These are phyloP conservation scores for Drosophila conformis DNA, from an alignment of 2,888 invertebrate genomes.

Conservation along the genomic window DNA sequence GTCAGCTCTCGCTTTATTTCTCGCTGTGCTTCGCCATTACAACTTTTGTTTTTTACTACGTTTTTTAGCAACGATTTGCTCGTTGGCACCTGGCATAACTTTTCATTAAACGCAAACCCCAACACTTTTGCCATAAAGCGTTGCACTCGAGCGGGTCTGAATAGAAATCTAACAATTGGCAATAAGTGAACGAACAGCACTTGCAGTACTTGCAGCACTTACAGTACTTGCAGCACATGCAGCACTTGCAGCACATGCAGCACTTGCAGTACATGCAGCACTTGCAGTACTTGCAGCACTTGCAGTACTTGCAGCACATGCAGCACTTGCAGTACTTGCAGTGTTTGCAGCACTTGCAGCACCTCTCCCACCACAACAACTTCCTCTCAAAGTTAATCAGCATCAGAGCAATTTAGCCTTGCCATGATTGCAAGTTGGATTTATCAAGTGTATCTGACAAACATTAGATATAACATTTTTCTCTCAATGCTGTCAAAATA, in stretches of 20 bases:
- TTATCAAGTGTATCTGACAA: background rate
- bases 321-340: too few species aligned
- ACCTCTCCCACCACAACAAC: background rate
- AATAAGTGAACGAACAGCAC: background rate
- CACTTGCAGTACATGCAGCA: background rate
- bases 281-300: background rate
- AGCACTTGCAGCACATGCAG: too few species aligned
- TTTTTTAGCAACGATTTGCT: background rate
- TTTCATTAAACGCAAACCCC: background rate
- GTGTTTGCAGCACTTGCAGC: too few species aligned
- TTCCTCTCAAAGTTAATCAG: background rate
- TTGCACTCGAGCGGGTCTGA: background rate
- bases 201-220: background rate
- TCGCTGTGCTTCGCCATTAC: background rate
- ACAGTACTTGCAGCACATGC: too few species aligned
- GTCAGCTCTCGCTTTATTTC: background rate
- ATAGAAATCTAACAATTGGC: background rate
- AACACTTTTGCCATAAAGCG: background rate
- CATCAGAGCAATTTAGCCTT: background rate
- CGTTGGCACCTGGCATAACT: background rate
- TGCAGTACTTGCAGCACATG: background rate
- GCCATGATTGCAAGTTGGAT: background rate
- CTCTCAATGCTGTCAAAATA: background rate
- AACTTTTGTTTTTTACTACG: background rate
- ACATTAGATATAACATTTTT: background rate